Percentiles rank a stretch among this genome's conserved stretches.
Conservation (phyloP, 2,888 invertebrate species). For the Tipula lateralis region DNA sequence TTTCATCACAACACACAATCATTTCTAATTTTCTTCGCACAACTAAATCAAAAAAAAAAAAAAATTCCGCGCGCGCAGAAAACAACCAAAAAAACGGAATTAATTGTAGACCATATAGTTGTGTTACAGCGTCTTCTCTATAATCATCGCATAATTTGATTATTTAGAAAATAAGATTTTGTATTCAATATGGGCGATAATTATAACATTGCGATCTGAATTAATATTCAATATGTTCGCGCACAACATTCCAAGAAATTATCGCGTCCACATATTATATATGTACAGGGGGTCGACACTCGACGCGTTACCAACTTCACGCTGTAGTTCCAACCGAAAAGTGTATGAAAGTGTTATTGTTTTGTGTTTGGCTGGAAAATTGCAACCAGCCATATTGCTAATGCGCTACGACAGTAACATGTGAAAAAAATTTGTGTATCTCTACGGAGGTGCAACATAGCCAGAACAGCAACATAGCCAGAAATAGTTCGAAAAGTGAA, state of each 20-base stretch:
- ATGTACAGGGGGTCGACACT: neutral
- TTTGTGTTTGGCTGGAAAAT: no score
- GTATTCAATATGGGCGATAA: neutral
- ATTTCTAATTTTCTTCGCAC: neutral
- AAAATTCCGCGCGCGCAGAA: neutral
- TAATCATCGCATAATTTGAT: constrained; percentile 19
- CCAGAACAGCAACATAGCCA: no score
- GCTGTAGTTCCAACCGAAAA: no score
- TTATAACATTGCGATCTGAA: neutral
- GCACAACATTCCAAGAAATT: neutral
- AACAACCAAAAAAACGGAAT: neutral
- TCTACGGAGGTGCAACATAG: no score
- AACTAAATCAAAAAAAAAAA: neutral
- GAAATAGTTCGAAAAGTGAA: no score
- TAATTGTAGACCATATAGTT: neutral
- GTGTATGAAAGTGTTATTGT: no score
- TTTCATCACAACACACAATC: neutral
- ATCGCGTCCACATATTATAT: neutral
- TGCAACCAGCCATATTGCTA: no score
- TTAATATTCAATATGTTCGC: neutral
- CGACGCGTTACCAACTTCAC: no score
- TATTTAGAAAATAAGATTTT: neutral
- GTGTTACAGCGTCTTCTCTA: neutral
- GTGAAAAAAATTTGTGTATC: no score
- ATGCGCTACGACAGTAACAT: no score